phyloP scores from a whole-genome alignment of 1,140 invertebrate species.

The Globodera rostochiensis region DNA sequence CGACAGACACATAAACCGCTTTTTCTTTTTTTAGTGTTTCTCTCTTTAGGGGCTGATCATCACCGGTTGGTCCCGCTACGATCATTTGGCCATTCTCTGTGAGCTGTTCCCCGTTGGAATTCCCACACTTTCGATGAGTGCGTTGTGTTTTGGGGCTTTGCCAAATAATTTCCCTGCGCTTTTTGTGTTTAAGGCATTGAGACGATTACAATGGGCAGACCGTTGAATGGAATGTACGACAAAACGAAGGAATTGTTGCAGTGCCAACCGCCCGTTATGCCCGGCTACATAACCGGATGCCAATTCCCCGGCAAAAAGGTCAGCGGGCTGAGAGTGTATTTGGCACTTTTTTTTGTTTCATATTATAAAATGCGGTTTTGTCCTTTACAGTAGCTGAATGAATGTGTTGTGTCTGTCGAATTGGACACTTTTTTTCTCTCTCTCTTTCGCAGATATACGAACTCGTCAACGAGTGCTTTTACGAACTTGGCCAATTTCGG shows the following conservation, averaged over 20 bases:
- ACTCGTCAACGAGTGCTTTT: slow-evolving; percentile 48
- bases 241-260: slow-evolving; percentile 36
- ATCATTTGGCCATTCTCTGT: slow-evolving; percentile 88
- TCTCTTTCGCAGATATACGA: slow-evolving; percentile 46
- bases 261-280: slow-evolving; percentile 34
- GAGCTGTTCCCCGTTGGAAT: slow-evolving; percentile 81
- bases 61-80: slow-evolving; percentile 71
- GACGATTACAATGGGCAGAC: slow-evolving; percentile 56
- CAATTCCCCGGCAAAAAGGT: slow-evolving; percentile 45
- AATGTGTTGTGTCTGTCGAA: neutral
- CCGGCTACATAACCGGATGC: slow-evolving; percentile 43
- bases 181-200: slow-evolving; percentile 42
- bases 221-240: slow-evolving; percentile 42
- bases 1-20: slow-evolving; percentile 6
- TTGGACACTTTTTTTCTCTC: neutral
- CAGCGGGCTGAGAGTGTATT: neutral
- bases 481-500: slow-evolving; percentile 27
- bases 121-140: slow-evolving; percentile 73
- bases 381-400: neutral
- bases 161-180: neutral
- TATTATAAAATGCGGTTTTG: too few relatives aligned
- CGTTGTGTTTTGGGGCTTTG: neutral
- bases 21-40: neutral
- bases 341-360: too few relatives aligned
- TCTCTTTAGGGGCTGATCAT: slow-evolving; percentile 57